These are phyloP conservation scores for Temnothorax unifasciatus DNA, from an alignment of 2,888 invertebrate genomes.

Conservation along the genomic window DNA sequence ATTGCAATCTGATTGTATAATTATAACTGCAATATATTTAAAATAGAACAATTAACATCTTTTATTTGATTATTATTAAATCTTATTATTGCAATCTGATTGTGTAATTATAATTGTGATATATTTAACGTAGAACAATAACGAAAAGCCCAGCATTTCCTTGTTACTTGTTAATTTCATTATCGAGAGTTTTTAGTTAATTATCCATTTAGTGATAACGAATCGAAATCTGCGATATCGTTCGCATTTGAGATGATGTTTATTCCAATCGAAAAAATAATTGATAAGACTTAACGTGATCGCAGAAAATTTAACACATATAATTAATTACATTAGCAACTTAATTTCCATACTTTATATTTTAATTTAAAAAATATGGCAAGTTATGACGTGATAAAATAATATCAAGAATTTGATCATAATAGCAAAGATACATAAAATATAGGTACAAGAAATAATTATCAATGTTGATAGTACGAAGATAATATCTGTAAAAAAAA, in stretches of 20 bases:
- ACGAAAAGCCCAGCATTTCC: background rate
- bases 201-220: background rate
- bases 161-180: background rate
- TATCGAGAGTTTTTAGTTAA: background rate
- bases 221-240: background rate
- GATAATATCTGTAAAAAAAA: background rate
- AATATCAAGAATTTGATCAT: background rate
- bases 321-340: background rate
- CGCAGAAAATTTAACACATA: background rate
- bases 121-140: background rate
- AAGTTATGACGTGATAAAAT: background rate
- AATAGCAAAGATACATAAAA: background rate
- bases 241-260: background rate
- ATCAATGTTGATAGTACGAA: background rate
- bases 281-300: background rate
- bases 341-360: too few species aligned
- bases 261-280: background rate
- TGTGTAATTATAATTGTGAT: background rate
- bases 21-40: background rate
- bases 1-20: background rate
- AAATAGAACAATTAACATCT: background rate
- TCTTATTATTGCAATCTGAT: background rate
- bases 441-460: background rate
- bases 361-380: background rate
- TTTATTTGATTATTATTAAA: background rate